Conservation (phyloP, 1,140 invertebrate genomes). For the Mesaphorura yosii region DNA sequence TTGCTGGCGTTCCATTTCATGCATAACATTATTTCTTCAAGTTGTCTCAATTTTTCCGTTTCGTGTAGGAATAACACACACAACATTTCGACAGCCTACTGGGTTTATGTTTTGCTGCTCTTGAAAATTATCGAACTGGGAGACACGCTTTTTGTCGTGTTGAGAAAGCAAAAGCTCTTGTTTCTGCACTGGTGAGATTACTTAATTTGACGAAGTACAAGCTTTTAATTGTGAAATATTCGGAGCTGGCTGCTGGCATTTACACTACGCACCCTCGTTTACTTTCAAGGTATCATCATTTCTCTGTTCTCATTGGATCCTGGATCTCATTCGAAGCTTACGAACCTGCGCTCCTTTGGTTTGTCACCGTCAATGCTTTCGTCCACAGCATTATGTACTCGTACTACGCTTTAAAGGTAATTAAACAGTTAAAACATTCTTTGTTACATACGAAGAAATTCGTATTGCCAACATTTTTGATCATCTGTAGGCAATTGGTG, state of each 20-base stretch:
- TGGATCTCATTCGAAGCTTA: constrained; percentile 43
- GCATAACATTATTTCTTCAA: background rate
- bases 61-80: constrained; percentile 8
- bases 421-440: background rate
- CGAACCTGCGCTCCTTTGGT: constrained; percentile 41
- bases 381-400: constrained; percentile 41
- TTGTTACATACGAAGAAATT: background rate
- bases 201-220: no score
- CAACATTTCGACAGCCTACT: constrained; percentile 34
- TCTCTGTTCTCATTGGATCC: constrained; percentile 44
- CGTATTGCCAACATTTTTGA: constrained; percentile 31
- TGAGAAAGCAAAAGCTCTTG: constrained; percentile 16
- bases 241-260: constrained; percentile 28
- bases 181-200: constrained; percentile 28
- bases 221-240: constrained; percentile 29
- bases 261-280: no score
- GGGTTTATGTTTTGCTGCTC: constrained; percentile 43
- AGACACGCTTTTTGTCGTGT: constrained; percentile 30
- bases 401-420: constrained; percentile 42
- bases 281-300: constrained; percentile 23
- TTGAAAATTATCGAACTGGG: constrained; percentile 46
- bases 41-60: background rate
- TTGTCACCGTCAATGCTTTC: constrained; percentile 43
- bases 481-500: constrained; percentile 27
- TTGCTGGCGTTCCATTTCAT: background rate